These are phyloP conservation scores for Synergus itoensis DNA, from an alignment of 2,888 invertebrate species.

Conservation along the genomic window DNA sequence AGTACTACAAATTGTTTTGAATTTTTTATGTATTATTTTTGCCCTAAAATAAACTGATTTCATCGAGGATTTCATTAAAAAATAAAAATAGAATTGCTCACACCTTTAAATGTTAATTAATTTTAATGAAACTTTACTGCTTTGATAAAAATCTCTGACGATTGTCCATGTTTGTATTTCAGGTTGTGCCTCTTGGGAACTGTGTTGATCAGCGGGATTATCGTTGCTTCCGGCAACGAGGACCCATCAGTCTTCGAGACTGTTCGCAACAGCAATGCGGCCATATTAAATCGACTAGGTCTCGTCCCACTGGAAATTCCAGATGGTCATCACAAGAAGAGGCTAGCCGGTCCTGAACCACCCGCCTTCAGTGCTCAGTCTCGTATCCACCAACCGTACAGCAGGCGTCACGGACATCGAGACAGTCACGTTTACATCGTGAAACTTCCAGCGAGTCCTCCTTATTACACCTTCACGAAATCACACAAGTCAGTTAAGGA, in stretches of 20 bases:
- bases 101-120: slow-evolving; percentile 11
- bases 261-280: slow-evolving; percentile 82
- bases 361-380: slow-evolving; percentile 61
- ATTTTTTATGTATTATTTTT: not conserved
- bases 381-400: slow-evolving; percentile 70
- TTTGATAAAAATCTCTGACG: slow-evolving; percentile 27
- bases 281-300: slow-evolving; percentile 86
- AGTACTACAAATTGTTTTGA: not conserved
- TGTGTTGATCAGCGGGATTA: slow-evolving; percentile 38
- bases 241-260: slow-evolving; percentile 67
- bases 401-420: slow-evolving; percentile 71
- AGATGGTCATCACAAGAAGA: slow-evolving; percentile 88
- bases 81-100: not conserved
- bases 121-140: slow-evolving; percentile 3
- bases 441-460: slow-evolving; percentile 90
- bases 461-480: slow-evolving; percentile 87
- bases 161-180: slow-evolving; percentile 51
- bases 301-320: slow-evolving; percentile 86
- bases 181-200: slow-evolving; percentile 59
- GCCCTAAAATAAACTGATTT: not conserved
- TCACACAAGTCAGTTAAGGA: slow-evolving; percentile 79
- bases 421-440: slow-evolving; percentile 93
- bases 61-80: not conserved
- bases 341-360: slow-evolving; percentile 82
- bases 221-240: slow-evolving; percentile 40